phyloP scores from a whole-genome alignment of 2,113 vertebrate species.

The Ornithorhynchus anatinus region DNA sequence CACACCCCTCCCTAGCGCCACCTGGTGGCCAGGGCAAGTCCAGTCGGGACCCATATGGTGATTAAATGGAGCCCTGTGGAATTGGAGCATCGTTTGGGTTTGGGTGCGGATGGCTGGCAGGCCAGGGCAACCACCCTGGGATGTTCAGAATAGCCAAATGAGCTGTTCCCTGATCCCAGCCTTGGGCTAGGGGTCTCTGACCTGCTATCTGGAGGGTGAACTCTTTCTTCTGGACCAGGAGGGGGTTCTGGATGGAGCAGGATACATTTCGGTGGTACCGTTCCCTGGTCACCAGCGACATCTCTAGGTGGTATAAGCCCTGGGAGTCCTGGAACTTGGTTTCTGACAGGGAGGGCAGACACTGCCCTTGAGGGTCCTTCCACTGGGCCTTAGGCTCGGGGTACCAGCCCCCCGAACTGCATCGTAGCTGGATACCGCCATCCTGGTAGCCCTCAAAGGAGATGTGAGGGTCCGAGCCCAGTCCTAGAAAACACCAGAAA shows the following conservation, averaged over 20 bases:
- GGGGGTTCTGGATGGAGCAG: conserved; percentile 45
- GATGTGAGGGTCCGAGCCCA: conserved; percentile 46
- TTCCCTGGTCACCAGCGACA: conserved; percentile 11
- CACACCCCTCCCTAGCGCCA: too few relatives aligned
- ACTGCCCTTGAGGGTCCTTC: conserved; percentile 29
- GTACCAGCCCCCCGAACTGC: conserved; percentile 54
- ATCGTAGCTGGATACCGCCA: conserved; percentile 39
- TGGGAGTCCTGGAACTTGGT: conserved; percentile 6
- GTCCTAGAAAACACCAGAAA: conserved; percentile 3
- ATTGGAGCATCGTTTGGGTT: too few relatives aligned
- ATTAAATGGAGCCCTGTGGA: too few relatives aligned
- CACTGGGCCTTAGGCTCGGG: conserved; percentile 41
- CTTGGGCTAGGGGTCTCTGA: neutral
- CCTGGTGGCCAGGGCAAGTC: too few relatives aligned
- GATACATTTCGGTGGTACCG: conserved; percentile 21
- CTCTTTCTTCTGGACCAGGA: conserved; percentile 49
- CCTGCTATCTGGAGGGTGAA: conserved; percentile 51
- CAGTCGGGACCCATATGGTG: too few relatives aligned
- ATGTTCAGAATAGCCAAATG: neutral
- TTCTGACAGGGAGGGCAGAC: conserved; percentile 26
- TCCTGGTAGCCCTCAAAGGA: conserved; percentile 39
- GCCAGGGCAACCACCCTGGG: too few relatives aligned
- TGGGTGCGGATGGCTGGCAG: too few relatives aligned
- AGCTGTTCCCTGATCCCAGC: neutral
- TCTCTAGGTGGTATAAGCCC: conserved; percentile 46